These are phyloP conservation scores for Tachina lurida DNA, from an alignment of 2,888 invertebrate species.

Conservation along the genomic window DNA sequence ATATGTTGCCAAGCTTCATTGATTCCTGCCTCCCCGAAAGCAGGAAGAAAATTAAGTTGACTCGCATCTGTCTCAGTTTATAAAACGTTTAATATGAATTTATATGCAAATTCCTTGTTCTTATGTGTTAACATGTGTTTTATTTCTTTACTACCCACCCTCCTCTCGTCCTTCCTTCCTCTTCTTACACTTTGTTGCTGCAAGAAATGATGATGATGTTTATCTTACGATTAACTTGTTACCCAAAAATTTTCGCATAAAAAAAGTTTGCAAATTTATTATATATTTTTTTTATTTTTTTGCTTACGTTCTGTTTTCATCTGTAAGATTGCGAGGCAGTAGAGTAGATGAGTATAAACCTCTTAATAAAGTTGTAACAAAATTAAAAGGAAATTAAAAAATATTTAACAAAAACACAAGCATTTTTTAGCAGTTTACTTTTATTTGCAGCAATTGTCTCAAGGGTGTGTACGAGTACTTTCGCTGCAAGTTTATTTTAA, in stretches of 20 bases:
- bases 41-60: neutral
- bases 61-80: conserved; percentile 19
- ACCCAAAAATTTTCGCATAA: conserved; percentile 41
- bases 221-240: conserved; percentile 68
- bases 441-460: conserved; percentile 39
- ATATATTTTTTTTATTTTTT: conserved; percentile 24
- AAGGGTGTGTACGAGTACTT: conserved; percentile 25
- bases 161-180: neutral
- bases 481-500: conserved; percentile 7
- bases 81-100: conserved; percentile 48
- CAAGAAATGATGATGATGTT: conserved; percentile 56
- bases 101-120: conserved; percentile 53
- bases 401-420: conserved; percentile 64
- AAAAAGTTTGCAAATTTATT: conserved; percentile 50
- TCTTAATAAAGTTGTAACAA: conserved; percentile 61
- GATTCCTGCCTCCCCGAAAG: conserved; percentile 7
- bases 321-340: neutral
- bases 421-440: conserved; percentile 51
- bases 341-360: conserved; percentile 39
- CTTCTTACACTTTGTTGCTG: neutral
- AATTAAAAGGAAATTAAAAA: conserved; percentile 67
- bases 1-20: conserved; percentile 52
- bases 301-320: neutral
- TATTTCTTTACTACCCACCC: conserved; percentile 1
- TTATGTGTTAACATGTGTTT: conserved; percentile 66